Evolutionary conservation across 2,113 vertebrate genomes (phyloP).

Genomic region (Ameiurus melas): DNA sequence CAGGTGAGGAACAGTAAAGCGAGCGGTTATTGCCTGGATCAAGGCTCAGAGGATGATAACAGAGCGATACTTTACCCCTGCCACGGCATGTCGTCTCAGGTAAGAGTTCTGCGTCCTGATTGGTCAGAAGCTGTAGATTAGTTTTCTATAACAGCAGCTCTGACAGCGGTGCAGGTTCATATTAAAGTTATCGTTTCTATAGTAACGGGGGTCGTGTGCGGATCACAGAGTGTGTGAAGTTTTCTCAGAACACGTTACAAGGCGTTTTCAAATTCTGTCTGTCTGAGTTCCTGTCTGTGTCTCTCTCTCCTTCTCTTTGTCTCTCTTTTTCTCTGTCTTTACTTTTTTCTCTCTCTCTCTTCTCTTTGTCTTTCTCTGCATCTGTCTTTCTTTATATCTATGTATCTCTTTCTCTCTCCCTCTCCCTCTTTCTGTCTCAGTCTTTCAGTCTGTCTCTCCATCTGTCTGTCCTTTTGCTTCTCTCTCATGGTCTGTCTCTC

Average conservation of each 20-base stretch:
- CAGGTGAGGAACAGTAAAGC: conserved; percentile 98
- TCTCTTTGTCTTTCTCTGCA: background rate
- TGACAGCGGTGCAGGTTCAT: background rate
- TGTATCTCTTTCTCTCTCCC: background rate
- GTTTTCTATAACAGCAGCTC: background rate
- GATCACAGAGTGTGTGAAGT: background rate
- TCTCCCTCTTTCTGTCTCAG: background rate
- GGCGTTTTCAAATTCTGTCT: background rate
- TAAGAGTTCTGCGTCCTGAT: conserved; percentile 56
- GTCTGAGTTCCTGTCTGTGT: background rate
- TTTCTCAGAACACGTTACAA: background rate
- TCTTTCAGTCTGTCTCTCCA: conserved; percentile 15
- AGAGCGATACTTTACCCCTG: conserved; percentile 95
- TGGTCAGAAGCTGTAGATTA: background rate
- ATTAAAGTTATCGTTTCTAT: background rate
- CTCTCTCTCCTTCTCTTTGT: background rate
- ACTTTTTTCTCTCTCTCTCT: background rate
- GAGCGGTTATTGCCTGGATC: conserved; percentile 94
- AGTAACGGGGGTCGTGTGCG: background rate
- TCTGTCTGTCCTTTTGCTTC: background rate
- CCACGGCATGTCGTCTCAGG: conserved; percentile 98
- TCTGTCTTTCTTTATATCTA: background rate
- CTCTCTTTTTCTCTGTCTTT: background rate
- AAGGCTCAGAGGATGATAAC: conserved; percentile 93
- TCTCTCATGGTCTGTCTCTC: background rate